phyloP scores from a whole-genome alignment of 2,888 invertebrate species.

The Tridacna gigas region DNA sequence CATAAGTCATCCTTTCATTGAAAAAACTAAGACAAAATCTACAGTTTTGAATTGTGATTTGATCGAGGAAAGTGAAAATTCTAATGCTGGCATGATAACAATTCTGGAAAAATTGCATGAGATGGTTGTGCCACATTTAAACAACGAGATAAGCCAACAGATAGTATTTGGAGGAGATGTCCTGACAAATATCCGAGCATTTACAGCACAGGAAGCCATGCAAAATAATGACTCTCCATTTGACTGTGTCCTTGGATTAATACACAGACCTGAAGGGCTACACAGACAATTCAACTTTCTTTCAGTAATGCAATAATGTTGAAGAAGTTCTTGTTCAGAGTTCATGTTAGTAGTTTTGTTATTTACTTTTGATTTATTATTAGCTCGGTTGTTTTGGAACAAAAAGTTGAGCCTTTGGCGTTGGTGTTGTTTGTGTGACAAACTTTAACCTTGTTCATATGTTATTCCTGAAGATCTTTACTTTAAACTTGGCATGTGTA shows the following conservation, averaged over 20 bases:
- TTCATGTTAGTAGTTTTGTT: no score
- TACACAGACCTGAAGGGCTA: constrained; percentile 57
- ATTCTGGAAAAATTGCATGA: constrained; percentile 45
- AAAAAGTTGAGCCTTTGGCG: no score
- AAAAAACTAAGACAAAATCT: constrained; percentile 44
- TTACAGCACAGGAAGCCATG: constrained; percentile 42
- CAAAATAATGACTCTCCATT: constrained; percentile 23
- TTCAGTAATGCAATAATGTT: constrained; percentile 7
- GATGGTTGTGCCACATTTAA: constrained; percentile 26
- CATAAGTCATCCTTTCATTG: constrained; percentile 44
- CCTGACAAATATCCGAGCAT: constrained; percentile 49
- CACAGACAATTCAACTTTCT: constrained; percentile 52
- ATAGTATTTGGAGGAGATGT: constrained; percentile 48
- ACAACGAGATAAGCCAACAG: no score
- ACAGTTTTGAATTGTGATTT: constrained; percentile 45
- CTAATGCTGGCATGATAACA: constrained; percentile 47
- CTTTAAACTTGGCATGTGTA: no score
- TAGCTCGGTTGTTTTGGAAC: no score
- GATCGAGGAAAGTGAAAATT: constrained; percentile 60
- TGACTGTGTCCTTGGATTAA: constrained; percentile 30
- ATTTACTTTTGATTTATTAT: no score
- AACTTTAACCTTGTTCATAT: no score
- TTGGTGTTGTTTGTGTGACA: no score
- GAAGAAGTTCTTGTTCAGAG: constrained; percentile 10
- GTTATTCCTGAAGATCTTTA: no score